Base-by-base conservation (phyloP, 2,888 invertebrate genomes). In the Cyclophora punctaria region DNA sequence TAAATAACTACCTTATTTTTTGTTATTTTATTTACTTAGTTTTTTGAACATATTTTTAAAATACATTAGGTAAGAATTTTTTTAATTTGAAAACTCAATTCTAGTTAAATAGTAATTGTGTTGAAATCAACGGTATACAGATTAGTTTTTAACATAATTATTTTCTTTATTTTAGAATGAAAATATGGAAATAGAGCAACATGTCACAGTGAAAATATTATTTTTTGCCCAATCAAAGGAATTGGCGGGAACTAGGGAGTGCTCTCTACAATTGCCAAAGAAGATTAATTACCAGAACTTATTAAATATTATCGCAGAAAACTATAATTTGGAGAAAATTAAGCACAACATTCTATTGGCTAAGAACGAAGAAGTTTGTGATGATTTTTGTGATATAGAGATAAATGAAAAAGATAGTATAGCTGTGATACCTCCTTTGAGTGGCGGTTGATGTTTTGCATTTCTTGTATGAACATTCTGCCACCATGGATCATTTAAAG, bases 141-240 rank as follows among this genome's bases (percentile, higher is more conserved):
- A 20, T 20, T 20, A 20, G 20, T 20, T 20, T 20, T 20, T 20
- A 20, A 20, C 37, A 37, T 37, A 37, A 5, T 37, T 37, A 0
- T 37, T 37, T 1, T 5, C 2, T 37, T 37, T 41, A 20, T 44
- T 54, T 5, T 52, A 61, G 57, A 47, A 72, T 74, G 70, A 80
- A 20, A 82, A 66, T 74, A 88, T 88, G 88, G 86, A 86, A 69
- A 77, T 79, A 83, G 88, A 82, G 56, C 66, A 71, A 69, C 70
- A 55, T 34, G 89, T 91, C 2, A 83, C 83, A 60, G 90, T 95
- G 45, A 93, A 92, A 75, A 69, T 98, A 52, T 80, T 97, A 66
- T 97, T 98, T 84, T 98, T 98, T 83, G 98, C 97, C 0, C 94
- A 94, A 89, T 93, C 97, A 42, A 93, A 95, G 71, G 98, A 98